Conservation (phyloP, 1,140 invertebrate genomes). For the Platyscapa corneri region DNA sequence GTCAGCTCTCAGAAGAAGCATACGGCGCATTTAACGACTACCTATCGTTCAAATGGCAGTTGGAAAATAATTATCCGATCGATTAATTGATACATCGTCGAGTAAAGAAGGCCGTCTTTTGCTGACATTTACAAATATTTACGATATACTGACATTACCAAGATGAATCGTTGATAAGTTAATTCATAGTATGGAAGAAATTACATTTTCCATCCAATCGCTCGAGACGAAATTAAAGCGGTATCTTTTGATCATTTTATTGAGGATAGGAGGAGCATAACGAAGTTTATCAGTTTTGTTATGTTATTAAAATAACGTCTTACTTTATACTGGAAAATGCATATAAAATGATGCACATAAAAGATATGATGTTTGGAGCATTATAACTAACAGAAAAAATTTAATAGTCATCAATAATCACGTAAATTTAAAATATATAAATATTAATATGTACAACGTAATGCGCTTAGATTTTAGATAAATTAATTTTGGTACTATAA, state of each 20-base stretch:
- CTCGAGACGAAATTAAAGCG: neutral
- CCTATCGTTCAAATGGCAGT: slow-evolving; percentile 14
- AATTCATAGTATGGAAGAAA: neutral
- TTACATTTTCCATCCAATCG: neutral
- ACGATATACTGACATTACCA: slow-evolving; percentile 2
- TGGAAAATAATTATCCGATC: slow-evolving; percentile 48
- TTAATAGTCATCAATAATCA: too few relatives aligned
- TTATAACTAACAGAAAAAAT: too few relatives aligned
- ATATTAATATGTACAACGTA: too few relatives aligned
- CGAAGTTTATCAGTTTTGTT: neutral
- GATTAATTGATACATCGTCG: slow-evolving; percentile 28
- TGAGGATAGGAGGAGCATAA: neutral
- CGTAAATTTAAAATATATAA: too few relatives aligned
- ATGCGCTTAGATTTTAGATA: too few relatives aligned
- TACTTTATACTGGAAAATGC: neutral
- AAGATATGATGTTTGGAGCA: too few relatives aligned
- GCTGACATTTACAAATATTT: slow-evolving; percentile 26
- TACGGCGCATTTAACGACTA: slow-evolving; percentile 30
- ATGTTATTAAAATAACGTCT: neutral
- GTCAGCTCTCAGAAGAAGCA: neutral
- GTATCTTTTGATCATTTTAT: neutral
- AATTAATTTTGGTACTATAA: too few relatives aligned
- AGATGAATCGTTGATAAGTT: slow-evolving; percentile 28
- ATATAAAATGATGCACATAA: too few relatives aligned
- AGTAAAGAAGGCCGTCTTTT: neutral